Conservation (phyloP, 2,797 vertebrate species). For the Schizothorax lantsangensis region DNA sequence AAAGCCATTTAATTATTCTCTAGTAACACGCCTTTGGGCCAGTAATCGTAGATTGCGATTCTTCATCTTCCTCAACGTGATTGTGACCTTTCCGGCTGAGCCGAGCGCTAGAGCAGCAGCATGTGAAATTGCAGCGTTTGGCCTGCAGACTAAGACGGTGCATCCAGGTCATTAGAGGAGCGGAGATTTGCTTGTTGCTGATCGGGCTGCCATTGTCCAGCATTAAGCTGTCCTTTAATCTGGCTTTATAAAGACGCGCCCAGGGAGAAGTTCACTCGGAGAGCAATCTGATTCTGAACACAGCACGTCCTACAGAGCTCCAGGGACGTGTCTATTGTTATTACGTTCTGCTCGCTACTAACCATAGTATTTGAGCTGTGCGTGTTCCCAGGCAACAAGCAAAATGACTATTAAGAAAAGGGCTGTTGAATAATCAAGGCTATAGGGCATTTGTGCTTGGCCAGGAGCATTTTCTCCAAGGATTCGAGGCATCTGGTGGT, state of each 20-base stretch:
- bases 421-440: not conserved
- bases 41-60: constrained; percentile 65
- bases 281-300: constrained; percentile 45
- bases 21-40: constrained; percentile 55
- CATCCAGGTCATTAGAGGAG: constrained; percentile 72
- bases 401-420: not conserved
- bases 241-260: constrained; percentile 53
- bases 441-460: not conserved
- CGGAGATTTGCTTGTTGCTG: constrained; percentile 72
- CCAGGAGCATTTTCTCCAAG: not conserved
- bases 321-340: constrained; percentile 51
- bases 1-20: constrained; percentile 65
- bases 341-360: not conserved
- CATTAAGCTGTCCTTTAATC: constrained; percentile 71
- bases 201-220: constrained; percentile 74
- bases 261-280: constrained; percentile 24
- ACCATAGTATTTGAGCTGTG: not conserved
- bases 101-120: constrained; percentile 57
- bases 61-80: constrained; percentile 65
- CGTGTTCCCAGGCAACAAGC: constrained; percentile 25
- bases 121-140: constrained; percentile 68
- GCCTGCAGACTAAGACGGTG: constrained; percentile 66
- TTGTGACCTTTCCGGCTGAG: constrained; percentile 72
- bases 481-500: not conserved
- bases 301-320: constrained; percentile 70